phyloP scores from a whole-genome alignment of 2,797 vertebrate genomes.

The Triplophysa yarkandensis region DNA sequence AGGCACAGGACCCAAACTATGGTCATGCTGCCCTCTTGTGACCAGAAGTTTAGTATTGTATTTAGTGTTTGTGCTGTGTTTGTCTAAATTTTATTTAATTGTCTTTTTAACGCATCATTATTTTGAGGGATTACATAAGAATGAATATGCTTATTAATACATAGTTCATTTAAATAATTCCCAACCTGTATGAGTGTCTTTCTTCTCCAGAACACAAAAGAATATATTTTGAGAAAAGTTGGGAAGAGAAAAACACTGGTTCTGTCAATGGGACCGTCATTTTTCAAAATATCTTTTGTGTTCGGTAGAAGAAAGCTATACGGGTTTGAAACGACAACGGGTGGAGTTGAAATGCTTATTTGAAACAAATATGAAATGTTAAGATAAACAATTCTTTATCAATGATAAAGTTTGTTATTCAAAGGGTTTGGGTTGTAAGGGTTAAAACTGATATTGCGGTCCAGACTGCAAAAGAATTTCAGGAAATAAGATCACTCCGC shows the following conservation, averaged over 20 bases:
- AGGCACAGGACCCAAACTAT: constrained; percentile 42
- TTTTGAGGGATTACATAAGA: constrained; percentile 54
- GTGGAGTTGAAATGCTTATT: too few species aligned
- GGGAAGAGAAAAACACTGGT: too few species aligned
- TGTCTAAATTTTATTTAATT: neutral
- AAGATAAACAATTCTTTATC: neutral
- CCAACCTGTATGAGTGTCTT: too few species aligned
- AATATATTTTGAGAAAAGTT: too few species aligned
- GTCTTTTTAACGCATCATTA: constrained; percentile 40
- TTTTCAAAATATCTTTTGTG: too few species aligned
- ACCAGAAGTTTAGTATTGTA: constrained; percentile 50
- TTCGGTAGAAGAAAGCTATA: too few species aligned
- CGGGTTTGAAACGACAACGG: too few species aligned
- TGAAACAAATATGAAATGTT: neutral
- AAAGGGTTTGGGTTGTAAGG: constrained; percentile 25
- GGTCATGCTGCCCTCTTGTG: constrained; percentile 72
- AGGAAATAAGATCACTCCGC: constrained; percentile 11
- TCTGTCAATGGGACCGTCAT: too few species aligned
- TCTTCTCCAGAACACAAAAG: too few species aligned
- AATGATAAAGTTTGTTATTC: neutral
- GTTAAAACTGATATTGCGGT: constrained; percentile 51
- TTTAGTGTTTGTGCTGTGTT: constrained; percentile 17
- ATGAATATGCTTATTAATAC: constrained; percentile 58
- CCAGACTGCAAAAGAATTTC: constrained; percentile 36
- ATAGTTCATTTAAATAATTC: constrained; percentile 47